These are phyloP conservation scores for Oreamnos americanus DNA, from an alignment of 2,113 vertebrate species.

Conservation along the genomic window DNA sequence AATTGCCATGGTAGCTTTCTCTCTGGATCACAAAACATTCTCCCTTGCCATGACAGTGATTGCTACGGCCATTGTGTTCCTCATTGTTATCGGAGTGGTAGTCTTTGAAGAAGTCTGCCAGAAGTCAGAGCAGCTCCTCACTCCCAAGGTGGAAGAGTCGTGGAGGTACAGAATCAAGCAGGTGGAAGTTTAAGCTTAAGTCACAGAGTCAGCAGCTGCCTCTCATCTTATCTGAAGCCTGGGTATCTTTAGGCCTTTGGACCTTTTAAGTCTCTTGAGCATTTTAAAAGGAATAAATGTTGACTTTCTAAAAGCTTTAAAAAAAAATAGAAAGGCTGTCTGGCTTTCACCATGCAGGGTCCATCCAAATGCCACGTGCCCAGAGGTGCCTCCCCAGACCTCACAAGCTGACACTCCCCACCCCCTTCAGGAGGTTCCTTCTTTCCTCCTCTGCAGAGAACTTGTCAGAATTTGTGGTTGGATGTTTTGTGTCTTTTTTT, in stretches of 20 bases:
- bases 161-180: neutral
- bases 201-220: neutral
- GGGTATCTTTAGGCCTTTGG: neutral
- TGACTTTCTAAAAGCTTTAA: neutral
- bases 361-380: neutral
- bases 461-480: neutral
- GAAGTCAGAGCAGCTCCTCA: neutral
- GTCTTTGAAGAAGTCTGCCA: rapidly evolving
- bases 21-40: neutral
- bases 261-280: neutral
- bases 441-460: neutral
- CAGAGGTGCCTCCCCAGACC: neutral
- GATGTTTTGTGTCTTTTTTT: neutral
- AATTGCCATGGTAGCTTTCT: neutral
- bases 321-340: neutral
- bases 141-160: neutral
- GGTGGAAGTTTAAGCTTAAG: neutral
- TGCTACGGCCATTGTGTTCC: neutral
- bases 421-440: rapidly evolving
- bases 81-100: neutral
- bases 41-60: neutral
- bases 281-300: neutral
- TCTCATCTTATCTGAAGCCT: neutral
- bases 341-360: neutral
- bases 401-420: neutral